Base-by-base conservation (phyloP, 2,113 vertebrate genomes). In the Microcebus jonahi region DNA sequence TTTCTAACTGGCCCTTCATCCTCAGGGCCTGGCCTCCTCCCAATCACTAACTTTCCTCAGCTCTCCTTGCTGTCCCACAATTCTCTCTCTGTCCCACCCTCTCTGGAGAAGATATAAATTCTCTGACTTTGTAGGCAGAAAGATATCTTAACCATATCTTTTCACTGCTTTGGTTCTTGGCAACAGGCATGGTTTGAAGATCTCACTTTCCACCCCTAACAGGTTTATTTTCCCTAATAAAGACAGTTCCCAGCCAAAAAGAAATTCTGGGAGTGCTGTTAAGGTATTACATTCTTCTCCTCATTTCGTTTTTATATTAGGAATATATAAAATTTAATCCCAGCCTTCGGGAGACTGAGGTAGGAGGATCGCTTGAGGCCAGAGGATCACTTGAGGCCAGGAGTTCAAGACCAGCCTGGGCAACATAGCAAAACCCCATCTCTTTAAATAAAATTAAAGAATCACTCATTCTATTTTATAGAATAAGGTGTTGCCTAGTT, bases 291-390 rank as follows among this genome's bases (percentile, higher is more conserved):
- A 91, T 83, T 59, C 91, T 91, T 70, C 6, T 93, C 65, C 4
- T 93, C 65, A 31, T 85, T 92, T 95, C 34, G 81, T 89, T 95
- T 92, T 92, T 67, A 89, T 73, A 27, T 82, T 77, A 71, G 83
- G 29, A 76, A 61, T 76, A 45, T 48, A 63, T 48, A 87, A n/a
- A 79, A 79, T 90, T 18, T 55, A 55, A 55, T 55, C 55, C 55
- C 55, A 55, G 55, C 55, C 55, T 55, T 55, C 20, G 55, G 55
- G 55, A 55, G 55, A 11, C 55, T 55, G 55, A 55, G 55, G 55
- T 7, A 6, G 53, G 53, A 55, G 17, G 53, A 55, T 55, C 1
- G 18, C 55, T 55, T 55, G 55, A 55, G 55, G 55, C 55, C 18
- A 5, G 53, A 55, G 53, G 53, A 55, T 55, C 5, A 6, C 55